Percentiles rank a stretch among this genome's conserved stretches.
Evolutionary conservation across 2,113 vertebrate species (phyloP).

Genomic region (Crotalus helleri): DNA sequence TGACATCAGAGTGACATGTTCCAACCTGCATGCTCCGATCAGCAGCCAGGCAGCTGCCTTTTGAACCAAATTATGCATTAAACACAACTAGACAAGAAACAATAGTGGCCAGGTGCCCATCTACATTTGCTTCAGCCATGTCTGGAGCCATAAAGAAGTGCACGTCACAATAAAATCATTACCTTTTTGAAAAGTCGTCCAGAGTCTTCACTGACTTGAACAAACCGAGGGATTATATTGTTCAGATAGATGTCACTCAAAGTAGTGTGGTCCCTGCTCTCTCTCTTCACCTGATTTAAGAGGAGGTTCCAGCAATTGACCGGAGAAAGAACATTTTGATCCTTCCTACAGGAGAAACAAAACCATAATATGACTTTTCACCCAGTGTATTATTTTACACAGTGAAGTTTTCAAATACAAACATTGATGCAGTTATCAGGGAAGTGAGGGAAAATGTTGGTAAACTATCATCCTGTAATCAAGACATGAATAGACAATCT

Average conservation of each 20-base stretch:
- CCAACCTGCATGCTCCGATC: not conserved
- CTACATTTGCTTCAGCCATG: not conserved
- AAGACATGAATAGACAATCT: not conserved
- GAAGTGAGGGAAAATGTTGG: accelerated
- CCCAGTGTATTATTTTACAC: not conserved
- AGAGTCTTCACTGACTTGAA: constrained; percentile 95
- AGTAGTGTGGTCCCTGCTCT: constrained; percentile 95
- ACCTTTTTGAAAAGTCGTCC: constrained; percentile 98
- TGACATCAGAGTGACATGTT: not conserved
- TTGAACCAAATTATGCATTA: not conserved
- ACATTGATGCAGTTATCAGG: not conserved
- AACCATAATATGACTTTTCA: not conserved
- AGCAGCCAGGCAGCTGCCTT: not conserved
- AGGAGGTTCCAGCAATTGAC: constrained; percentile 98
- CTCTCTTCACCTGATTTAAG: constrained; percentile 93
- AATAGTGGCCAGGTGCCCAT: not conserved
- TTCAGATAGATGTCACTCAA: constrained; percentile 99
- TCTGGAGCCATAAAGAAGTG: not conserved
- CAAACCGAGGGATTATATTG: constrained; percentile 97
- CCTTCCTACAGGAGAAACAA: constrained; percentile 76
- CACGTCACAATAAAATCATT: not conserved
- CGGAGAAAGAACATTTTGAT: constrained; percentile 91
- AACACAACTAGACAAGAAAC: not conserved
- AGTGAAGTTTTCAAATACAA: not conserved
- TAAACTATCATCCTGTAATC: not conserved